A percentile compares a stretch with the other conserved stretches of the same genome.
phyloP scores from a whole-genome alignment of 1,140 invertebrate species.

The Mizuhopecten yessoensis region DNA sequence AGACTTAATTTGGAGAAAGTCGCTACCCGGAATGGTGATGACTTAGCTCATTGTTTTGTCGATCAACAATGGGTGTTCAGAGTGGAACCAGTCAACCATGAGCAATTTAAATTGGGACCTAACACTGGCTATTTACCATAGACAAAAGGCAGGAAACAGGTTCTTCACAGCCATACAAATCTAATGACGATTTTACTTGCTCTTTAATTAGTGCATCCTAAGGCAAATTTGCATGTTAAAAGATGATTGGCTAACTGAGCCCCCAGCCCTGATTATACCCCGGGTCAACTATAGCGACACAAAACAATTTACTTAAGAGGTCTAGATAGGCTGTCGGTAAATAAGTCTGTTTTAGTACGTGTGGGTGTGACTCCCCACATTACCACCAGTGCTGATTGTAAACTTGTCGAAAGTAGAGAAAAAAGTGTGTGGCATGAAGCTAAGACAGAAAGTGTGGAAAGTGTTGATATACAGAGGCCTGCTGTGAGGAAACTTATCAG shows the following conservation, averaged over 20 bases:
- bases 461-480: constrained; percentile 22
- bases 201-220: constrained; percentile 67
- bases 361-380: constrained; percentile 36
- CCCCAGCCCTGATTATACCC: constrained; percentile 57
- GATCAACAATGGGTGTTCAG: constrained; percentile 50
- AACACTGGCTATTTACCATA: constrained; percentile 61
- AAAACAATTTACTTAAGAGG: constrained; percentile 56
- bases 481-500: constrained; percentile 4
- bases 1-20: constrained; percentile 65
- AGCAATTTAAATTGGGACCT: constrained; percentile 64
- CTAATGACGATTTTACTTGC: constrained; percentile 65
- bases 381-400: constrained; percentile 32
- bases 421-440: constrained; percentile 31
- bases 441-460: constrained; percentile 13
- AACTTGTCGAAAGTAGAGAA: constrained; percentile 38
- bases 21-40: constrained; percentile 56
- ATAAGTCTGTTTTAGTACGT: constrained; percentile 39
- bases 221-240: constrained; percentile 65
- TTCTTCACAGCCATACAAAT: constrained; percentile 60
- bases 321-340: constrained; percentile 37
- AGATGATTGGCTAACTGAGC: constrained; percentile 59
- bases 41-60: constrained; percentile 61
- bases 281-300: constrained; percentile 49
- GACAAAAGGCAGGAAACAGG: constrained; percentile 65
- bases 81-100: constrained; percentile 48